Evolutionary conservation across 2,888 invertebrate genomes (phyloP).

Genomic region (Diloba caeruleocephala): DNA sequence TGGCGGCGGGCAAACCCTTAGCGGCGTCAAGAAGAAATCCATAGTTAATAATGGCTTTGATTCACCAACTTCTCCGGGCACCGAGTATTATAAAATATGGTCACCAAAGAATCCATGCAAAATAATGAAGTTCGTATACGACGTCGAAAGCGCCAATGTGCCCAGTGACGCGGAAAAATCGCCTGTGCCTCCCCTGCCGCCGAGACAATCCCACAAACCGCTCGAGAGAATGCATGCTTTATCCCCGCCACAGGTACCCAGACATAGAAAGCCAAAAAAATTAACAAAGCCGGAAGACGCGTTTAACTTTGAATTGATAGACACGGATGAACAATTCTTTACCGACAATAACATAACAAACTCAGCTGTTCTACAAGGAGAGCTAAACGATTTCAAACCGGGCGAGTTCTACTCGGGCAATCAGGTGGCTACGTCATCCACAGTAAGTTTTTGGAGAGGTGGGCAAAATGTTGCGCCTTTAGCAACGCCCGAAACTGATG

Average conservation of each 20-base stretch:
- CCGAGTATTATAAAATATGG: conserved; percentile 92
- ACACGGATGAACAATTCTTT: conserved; percentile 92
- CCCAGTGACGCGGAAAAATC: conserved; percentile 90
- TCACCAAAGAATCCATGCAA: conserved; percentile 90
- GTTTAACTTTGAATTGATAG: conserved; percentile 95
- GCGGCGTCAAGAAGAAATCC: conserved; percentile 91
- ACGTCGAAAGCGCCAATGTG: conserved; percentile 83
- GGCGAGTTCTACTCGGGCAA: conserved; percentile 86
- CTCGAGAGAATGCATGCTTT: conserved; percentile 92
- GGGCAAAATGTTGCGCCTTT: conserved; percentile 87
- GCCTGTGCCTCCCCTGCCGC: conserved; percentile 92
- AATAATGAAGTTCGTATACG: conserved; percentile 88
- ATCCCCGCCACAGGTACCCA: conserved; percentile 91
- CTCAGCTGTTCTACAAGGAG: conserved; percentile 77
- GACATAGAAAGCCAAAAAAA: conserved; percentile 92
- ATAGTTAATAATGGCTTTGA: conserved; percentile 86
- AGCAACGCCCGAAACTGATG: conserved; percentile 90
- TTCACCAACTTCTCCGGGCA: conserved; percentile 89
- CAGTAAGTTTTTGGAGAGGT: conserved; percentile 79
- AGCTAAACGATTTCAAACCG: conserved; percentile 83
- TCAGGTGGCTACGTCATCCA: conserved; percentile 76
- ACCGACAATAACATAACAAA: conserved; percentile 86
- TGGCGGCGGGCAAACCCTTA: conserved; percentile 78
- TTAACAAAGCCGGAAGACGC: conserved; percentile 92
- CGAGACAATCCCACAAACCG: conserved; percentile 92